These are phyloP conservation scores for Argyra leucocephala DNA, from an alignment of 2,888 invertebrate species.

Conservation along the genomic window DNA sequence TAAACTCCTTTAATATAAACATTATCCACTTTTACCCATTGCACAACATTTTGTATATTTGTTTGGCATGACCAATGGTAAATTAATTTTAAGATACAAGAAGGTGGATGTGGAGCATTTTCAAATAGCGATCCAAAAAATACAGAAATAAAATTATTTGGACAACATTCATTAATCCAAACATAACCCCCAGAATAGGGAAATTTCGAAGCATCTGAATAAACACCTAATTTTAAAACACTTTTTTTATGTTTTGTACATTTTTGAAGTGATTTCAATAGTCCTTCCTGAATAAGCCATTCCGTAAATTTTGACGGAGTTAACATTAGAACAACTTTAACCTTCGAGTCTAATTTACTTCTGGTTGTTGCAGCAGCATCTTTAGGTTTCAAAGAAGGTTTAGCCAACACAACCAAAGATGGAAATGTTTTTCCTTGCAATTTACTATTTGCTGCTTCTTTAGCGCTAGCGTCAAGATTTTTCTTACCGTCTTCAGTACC, in stretches of 20 bases:
- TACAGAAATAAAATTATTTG: conserved; percentile 74
- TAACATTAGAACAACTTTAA: conserved; percentile 72
- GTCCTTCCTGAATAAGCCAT: conserved; percentile 79
- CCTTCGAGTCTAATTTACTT: conserved; percentile 61
- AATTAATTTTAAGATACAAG: conserved; percentile 69
- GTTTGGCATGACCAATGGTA: conserved; percentile 91
- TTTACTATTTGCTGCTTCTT: conserved; percentile 69
- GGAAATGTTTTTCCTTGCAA: conserved; percentile 72
- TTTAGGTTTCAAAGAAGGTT: conserved; percentile 65
- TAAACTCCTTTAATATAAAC: conserved; percentile 58
- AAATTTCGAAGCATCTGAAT: conserved; percentile 74
- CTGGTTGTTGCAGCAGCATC: conserved; percentile 53
- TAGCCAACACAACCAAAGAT: conserved; percentile 72
- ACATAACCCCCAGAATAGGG: conserved; percentile 84
- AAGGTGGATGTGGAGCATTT: conserved; percentile 74
- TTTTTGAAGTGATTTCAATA: conserved; percentile 69
- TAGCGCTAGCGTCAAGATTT: conserved; percentile 56
- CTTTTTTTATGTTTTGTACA: conserved; percentile 59
- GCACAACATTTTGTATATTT: conserved; percentile 75
- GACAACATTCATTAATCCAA: conserved; percentile 83
- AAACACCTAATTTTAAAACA: conserved; percentile 73
- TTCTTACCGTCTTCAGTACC: conserved; percentile 49
- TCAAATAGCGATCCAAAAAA: conserved; percentile 82
- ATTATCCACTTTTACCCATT: conserved; percentile 76
- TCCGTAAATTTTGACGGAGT: conserved; percentile 78